These are phyloP conservation scores for Oscheius sp. DNA, from an alignment of 2,888 invertebrate genomes.

Conservation along the genomic window DNA sequence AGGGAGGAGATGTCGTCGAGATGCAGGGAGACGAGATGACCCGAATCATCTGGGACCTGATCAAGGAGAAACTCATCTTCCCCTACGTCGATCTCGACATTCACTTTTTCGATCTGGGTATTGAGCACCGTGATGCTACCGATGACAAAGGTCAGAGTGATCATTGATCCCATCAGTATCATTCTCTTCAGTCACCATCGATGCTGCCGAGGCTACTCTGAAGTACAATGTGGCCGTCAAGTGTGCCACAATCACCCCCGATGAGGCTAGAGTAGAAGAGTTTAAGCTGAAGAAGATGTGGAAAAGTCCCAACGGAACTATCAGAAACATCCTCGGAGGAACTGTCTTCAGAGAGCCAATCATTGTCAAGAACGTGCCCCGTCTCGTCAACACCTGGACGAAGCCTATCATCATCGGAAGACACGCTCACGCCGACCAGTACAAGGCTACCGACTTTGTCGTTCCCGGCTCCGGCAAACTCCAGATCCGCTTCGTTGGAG, in stretches of 20 bases:
- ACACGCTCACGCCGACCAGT: constrained; percentile 89
- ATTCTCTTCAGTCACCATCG: constrained; percentile 84
- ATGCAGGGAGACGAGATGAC: constrained; percentile 78
- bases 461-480: constrained; percentile 90
- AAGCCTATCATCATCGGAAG: constrained; percentile 97
- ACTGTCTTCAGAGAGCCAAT: constrained; percentile 79
- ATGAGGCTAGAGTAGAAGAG: constrained; percentile 90
- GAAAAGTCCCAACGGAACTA: constrained; percentile 79
- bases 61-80: constrained; percentile 94
- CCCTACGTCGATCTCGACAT: constrained; percentile 95
- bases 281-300: constrained; percentile 79
- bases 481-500: constrained; percentile 83
- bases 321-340: constrained; percentile 78
- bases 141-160: constrained; percentile 81
- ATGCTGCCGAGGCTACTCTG: constrained; percentile 94
- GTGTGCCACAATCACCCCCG: constrained; percentile 97
- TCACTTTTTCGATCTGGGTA: constrained; percentile 92
- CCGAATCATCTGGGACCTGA: constrained; percentile 93
- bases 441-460: constrained; percentile 95
- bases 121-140: constrained; percentile 92
- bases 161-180: background rate
- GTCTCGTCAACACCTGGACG: constrained; percentile 92
- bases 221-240: constrained; percentile 98
- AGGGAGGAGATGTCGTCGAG: constrained; percentile 75
- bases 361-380: constrained; percentile 84